Percentiles rank a stretch among this genome's conserved stretches.
Evolutionary conservation across 2,797 vertebrate genomes (phyloP).

Genomic region (Notoglanidium macrostoma): DNA sequence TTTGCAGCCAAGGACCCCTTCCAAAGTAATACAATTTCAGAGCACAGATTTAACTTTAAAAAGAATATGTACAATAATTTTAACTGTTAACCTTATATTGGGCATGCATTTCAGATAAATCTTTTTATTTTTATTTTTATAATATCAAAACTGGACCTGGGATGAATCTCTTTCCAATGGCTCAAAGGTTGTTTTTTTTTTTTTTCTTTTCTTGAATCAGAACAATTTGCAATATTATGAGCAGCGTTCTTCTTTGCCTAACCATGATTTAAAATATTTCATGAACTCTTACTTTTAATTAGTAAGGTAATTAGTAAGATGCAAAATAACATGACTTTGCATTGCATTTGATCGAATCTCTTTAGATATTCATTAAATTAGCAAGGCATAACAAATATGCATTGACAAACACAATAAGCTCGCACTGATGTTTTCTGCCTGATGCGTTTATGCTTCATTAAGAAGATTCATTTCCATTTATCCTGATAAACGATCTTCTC

Average conservation of each 20-base stretch:
- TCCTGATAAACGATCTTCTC: slow-evolving; percentile 3
- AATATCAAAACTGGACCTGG: background rate
- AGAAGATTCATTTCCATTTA: slow-evolving; percentile 17
- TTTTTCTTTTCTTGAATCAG: background rate
- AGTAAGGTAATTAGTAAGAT: background rate
- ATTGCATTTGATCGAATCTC: background rate
- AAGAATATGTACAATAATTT: background rate
- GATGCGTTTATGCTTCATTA: slow-evolving; percentile 19
- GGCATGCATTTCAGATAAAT: background rate
- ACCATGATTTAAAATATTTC: background rate
- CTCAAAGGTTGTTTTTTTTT: background rate
- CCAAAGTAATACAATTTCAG: background rate
- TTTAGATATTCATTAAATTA: slow-evolving; percentile 8
- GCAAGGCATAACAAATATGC: slow-evolving; percentile 19
- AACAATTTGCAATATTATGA: background rate
- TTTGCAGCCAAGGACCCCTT: background rate
- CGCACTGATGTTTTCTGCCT: background rate
- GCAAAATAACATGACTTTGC: background rate
- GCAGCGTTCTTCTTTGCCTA: background rate
- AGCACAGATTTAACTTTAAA: background rate
- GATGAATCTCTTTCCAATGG: background rate
- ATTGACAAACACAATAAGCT: slow-evolving; percentile 23
- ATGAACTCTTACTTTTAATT: background rate
- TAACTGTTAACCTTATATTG: background rate
- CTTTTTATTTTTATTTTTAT: background rate